Conservation (phyloP, 2,888 invertebrate species). For the Eudemis profundana region DNA sequence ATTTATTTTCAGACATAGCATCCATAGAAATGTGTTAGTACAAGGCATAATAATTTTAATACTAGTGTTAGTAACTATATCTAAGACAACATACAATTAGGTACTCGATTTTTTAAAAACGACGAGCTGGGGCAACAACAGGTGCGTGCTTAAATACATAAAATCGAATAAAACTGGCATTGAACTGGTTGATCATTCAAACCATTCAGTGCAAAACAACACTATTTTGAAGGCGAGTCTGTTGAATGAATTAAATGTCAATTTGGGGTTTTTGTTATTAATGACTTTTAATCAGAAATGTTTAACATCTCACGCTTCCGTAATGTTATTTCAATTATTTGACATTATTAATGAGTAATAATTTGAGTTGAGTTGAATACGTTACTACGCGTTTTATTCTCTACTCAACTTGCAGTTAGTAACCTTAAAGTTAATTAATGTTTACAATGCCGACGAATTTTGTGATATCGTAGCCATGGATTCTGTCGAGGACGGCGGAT, state of each 20-base stretch:
- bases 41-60: too few species aligned
- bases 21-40: too few species aligned
- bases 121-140: too few species aligned
- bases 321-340: constrained; percentile 22
- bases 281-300: constrained; percentile 14
- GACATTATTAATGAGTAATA: constrained; percentile 18
- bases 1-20: too few species aligned
- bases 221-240: constrained; percentile 42
- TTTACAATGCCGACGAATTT: constrained; percentile 75
- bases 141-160: constrained; percentile 6
- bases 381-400: constrained; percentile 9
- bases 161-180: constrained; percentile 4
- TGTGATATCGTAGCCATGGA: constrained; percentile 73
- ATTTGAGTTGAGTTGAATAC: constrained; percentile 11
- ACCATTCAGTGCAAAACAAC: constrained; percentile 10
- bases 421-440: constrained; percentile 68
- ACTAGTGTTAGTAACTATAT: too few species aligned
- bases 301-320: constrained; percentile 24
- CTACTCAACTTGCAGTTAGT: constrained; percentile 46
- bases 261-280: constrained; percentile 44
- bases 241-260: constrained; percentile 43
- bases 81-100: too few species aligned
- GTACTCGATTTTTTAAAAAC: too few species aligned
- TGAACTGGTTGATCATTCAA: constrained; percentile 7
- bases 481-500: constrained; percentile 65